A percentile compares a stretch with the other conserved stretches of the same genome.
Evolutionary conservation across 2,888 invertebrate genomes (phyloP).

Genomic region (Epirrhoe alternata): DNA sequence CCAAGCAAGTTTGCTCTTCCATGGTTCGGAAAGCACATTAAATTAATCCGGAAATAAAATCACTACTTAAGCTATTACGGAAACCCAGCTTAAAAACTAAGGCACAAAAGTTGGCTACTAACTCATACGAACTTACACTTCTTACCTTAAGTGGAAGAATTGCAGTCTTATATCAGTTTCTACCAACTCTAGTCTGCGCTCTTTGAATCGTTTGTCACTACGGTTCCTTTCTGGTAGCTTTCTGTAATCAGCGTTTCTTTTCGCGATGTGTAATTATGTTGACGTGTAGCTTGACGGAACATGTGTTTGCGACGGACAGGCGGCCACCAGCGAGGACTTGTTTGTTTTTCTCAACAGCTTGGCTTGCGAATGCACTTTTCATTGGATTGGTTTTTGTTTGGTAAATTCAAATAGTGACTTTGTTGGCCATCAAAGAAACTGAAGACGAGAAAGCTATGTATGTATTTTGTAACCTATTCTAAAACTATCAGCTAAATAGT

Average conservation of each 20-base stretch:
- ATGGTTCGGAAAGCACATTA: no score
- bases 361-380: conserved; percentile 22
- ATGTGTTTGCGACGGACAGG: conserved; percentile 19
- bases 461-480: no score
- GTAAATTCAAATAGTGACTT: background rate
- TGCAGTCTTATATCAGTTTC: background rate
- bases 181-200: background rate
- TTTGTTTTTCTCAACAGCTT: conserved; percentile 24
- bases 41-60: no score
- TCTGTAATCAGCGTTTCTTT: conserved; percentile 24
- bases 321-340: conserved; percentile 9
- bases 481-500: no score
- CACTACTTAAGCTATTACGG: no score
- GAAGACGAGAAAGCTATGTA: background rate
- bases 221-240: conserved; percentile 7
- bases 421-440: background rate
- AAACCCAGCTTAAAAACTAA: no score
- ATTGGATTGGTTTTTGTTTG: conserved; percentile 19
- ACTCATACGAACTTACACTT: no score
- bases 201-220: conserved; percentile 5
- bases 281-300: conserved; percentile 20
- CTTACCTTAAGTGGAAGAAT: background rate
- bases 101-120: no score
- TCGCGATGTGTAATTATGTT: conserved; percentile 30
- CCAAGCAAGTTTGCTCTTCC: no score